phyloP scores from a whole-genome alignment of 2,888 invertebrate genomes.

The Danaus chrysippus region DNA sequence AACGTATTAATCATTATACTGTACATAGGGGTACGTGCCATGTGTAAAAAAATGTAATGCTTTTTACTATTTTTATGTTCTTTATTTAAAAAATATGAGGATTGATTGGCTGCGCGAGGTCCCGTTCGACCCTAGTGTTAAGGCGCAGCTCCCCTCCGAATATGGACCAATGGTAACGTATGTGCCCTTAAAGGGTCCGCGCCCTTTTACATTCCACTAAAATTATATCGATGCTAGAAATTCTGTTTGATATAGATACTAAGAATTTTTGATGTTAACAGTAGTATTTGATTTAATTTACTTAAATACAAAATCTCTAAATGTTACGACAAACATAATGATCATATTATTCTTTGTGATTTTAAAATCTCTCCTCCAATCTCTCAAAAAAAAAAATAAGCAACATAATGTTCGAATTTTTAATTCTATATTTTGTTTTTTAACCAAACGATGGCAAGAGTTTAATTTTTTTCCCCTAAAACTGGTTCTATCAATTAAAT shows the following conservation, averaged over 20 bases:
- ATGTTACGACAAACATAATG: too few relatives aligned
- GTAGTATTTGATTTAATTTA: conserved; percentile 20
- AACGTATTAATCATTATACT: conserved; percentile 23
- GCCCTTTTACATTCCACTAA: conserved; percentile 49
- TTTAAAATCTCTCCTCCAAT: too few relatives aligned
- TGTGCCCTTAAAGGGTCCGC: conserved; percentile 58
- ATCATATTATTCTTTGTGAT: too few relatives aligned
- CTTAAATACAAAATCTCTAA: too few relatives aligned
- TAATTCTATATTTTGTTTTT: too few relatives aligned
- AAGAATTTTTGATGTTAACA: conserved; percentile 16
- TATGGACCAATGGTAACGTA: conserved; percentile 54
- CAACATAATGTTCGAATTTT: too few relatives aligned
- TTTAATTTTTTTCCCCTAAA: too few relatives aligned
- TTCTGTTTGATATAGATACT: conserved; percentile 9
- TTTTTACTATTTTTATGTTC: conserved; percentile 70
- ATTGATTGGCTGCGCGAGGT: conserved; percentile 75
- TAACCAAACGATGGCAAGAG: too few relatives aligned
- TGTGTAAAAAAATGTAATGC: conserved; percentile 52
- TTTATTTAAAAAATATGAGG: conserved; percentile 76
- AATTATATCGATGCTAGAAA: conserved; percentile 24
- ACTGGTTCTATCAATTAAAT: too few relatives aligned
- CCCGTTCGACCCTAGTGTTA: conserved; percentile 39
- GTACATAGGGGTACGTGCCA: conserved; percentile 16
- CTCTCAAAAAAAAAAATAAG: too few relatives aligned
- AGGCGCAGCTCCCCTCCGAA: conserved; percentile 47